Evolutionary conservation across 2,113 vertebrate genomes (phyloP).

Genomic region (Campylomormyrus numenius): DNA sequence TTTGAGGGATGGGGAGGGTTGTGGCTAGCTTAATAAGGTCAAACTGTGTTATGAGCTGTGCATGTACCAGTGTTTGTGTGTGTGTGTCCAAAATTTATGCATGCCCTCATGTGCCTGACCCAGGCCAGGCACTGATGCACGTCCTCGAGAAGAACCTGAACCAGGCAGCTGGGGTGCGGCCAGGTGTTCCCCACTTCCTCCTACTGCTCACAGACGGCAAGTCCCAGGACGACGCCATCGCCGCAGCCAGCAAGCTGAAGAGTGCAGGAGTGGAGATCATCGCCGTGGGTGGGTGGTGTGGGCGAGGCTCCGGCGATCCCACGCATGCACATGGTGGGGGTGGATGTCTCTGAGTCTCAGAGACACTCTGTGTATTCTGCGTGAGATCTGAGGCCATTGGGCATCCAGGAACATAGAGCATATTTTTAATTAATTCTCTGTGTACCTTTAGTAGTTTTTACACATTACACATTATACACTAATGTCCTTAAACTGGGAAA

Average conservation of each 20-base stretch:
- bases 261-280: conserved; percentile 77
- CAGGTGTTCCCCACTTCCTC: conserved; percentile 60
- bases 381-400: neutral
- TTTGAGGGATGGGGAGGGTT: neutral
- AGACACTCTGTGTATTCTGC: neutral
- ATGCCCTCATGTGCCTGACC: neutral
- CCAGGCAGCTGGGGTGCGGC: conserved; percentile 60
- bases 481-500: neutral
- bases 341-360: neutral
- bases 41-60: neutral
- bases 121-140: conserved; percentile 82
- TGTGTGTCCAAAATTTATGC: neutral
- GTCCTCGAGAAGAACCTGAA: conserved; percentile 77
- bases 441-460: neutral
- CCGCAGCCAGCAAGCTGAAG: conserved; percentile 68
- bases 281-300: conserved; percentile 70
- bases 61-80: neutral
- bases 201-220: conserved; percentile 86
- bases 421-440: neutral
- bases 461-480: neutral
- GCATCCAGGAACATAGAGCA: neutral
- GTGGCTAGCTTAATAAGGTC: neutral
- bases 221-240: conserved; percentile 81
- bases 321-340: neutral
- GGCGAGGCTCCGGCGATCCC: neutral